Base-by-base conservation (phyloP, 2,113 vertebrate species). In the Fregata magnificens region DNA sequence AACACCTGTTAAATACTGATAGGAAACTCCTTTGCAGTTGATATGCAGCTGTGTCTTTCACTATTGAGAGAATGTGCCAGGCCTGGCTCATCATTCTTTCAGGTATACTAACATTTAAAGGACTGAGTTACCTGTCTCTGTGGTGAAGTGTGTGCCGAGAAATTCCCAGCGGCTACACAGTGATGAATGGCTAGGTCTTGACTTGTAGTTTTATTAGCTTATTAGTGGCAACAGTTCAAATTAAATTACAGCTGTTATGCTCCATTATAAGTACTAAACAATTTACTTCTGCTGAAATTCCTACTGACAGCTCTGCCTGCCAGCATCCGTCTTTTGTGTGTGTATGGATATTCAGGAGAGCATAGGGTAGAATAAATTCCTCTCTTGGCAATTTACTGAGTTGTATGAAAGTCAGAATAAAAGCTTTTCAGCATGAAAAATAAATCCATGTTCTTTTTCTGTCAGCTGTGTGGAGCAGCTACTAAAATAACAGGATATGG, bases 211-310 rank as follows among this genome's bases (percentile, higher is more conserved):
- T 97, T 96, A 97, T 98, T 97, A 97, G 90, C 95, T 95, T 97
- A 97, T 98, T 98, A 98, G 96, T 97, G 98, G 96, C 96, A 98
- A 86, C 88, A 79, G 84, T 97, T 98, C 97, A 98, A 97, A 94
- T 90, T 95, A 95, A 98, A 98, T 98, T 98, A 97, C 87, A 95
- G 97, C 96, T 98, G 97, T 98, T 98, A 97, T 95, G 88, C 91
- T 96, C 93, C 91, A 97, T 97, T 98, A 88, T 90, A 95, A 97
- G 97, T 93, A 96, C 89, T 97, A 97, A 97, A 97, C 97, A 97
- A 96, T 98, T 97, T 98, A 95, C 95, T 97, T 98, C 95, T 91
- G 91, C 92, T 90, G 97, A 97, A 98, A 97, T 95, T 96, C 96
- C 86, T 72, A 53, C 91, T 94, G 97, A 95, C 44, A 80, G 81